Percentiles rank a stretch among this genome's conserved stretches.
phyloP scores from a whole-genome alignment of 2,113 vertebrate genomes.

The Corythoichthys intestinalis region DNA sequence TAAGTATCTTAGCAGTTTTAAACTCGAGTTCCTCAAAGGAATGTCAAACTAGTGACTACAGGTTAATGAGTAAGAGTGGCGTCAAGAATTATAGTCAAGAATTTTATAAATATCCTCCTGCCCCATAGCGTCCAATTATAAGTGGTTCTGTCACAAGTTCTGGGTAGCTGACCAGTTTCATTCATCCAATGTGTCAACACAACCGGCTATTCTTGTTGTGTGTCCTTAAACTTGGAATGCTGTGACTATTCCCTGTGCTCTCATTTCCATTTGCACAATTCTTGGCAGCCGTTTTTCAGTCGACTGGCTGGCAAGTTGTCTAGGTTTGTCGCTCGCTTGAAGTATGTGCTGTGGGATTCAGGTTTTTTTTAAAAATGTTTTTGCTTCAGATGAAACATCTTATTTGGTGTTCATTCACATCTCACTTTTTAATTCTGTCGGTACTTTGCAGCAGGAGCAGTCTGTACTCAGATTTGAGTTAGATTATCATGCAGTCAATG shows the following conservation, averaged over 20 bases:
- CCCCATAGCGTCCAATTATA: background rate
- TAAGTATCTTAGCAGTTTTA: no score
- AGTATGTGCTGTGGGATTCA: background rate
- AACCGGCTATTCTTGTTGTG: constrained; percentile 4
- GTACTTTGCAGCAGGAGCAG: no score
- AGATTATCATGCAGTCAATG: no score
- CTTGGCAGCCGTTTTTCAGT: constrained; percentile 18
- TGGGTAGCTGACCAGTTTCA: background rate
- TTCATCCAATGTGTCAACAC: constrained; percentile 5
- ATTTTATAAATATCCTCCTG: background rate
- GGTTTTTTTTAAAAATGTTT: background rate
- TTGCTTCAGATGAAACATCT: background rate
- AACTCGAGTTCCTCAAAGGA: no score
- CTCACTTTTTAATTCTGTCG: background rate
- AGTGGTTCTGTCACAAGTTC: background rate
- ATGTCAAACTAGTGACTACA: no score
- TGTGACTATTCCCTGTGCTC: constrained; percentile 32
- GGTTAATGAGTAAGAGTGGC: no score
- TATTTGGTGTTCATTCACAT: background rate
- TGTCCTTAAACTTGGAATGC: constrained; percentile 17
- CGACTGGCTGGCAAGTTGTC: constrained; percentile 13
- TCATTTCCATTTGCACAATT: constrained; percentile 17
- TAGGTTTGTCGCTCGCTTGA: background rate
- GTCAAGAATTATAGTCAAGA: no score
- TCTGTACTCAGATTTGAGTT: no score